Percentiles rank a stretch among this genome's conserved stretches.
These are phyloP conservation scores for Dromiciops gliroides DNA, from an alignment of 2,113 vertebrate species.

Conservation along the genomic window DNA sequence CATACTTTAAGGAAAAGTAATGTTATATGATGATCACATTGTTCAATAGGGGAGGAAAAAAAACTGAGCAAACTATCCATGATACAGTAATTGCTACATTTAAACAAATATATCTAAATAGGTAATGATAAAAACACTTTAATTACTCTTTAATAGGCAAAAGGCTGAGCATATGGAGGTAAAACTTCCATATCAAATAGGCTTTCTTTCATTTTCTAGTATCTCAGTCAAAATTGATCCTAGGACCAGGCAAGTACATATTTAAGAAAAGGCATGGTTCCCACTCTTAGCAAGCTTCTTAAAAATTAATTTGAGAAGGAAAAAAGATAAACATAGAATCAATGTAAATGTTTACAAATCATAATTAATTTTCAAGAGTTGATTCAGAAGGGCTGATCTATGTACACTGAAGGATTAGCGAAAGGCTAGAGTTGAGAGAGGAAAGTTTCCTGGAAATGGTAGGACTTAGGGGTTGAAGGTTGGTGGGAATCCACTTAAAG, in stretches of 20 bases:
- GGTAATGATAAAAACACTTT: background rate
- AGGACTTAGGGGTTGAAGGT: background rate
- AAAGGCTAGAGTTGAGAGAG: background rate
- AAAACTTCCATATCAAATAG: background rate
- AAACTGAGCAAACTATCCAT: background rate
- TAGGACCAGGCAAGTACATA: background rate
- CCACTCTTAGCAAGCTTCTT: background rate
- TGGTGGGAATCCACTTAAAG: background rate
- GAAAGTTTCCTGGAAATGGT: background rate
- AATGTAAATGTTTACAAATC: background rate
- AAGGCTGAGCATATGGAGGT: background rate
- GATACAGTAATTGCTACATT: background rate
- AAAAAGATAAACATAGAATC: background rate
- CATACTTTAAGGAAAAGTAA: slow-evolving; percentile 41
- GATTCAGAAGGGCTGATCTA: background rate
- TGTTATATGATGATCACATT: slow-evolving; percentile 10
- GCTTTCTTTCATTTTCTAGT: background rate
- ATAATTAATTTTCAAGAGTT: background rate
- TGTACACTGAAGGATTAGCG: background rate
- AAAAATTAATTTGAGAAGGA: background rate
- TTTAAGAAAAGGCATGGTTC: background rate
- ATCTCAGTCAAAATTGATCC: background rate
- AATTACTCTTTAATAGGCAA: background rate
- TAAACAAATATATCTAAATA: background rate
- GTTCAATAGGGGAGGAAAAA: background rate